Evolutionary conservation across 2,888 invertebrate genomes (phyloP).

Genomic region (Candidula unifasciata): DNA sequence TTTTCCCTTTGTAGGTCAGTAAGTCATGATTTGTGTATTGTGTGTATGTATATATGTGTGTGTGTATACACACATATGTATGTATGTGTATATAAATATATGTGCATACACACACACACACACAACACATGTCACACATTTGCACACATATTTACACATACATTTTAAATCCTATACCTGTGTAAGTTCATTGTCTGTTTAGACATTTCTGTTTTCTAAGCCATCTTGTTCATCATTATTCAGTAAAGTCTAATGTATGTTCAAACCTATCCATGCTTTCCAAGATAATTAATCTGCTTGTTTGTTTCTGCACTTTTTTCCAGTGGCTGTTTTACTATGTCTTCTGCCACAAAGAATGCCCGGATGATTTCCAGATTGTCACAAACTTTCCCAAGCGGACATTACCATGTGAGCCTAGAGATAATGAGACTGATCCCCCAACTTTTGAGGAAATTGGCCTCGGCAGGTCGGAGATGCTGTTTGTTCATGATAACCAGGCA

Average conservation of each 20-base stretch:
- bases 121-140: not conserved
- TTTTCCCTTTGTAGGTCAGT: too few species aligned
- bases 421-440: constrained; percentile 78
- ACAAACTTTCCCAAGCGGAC: constrained; percentile 95
- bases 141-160: not conserved
- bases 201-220: not conserved
- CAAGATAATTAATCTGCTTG: too few species aligned
- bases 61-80: not conserved
- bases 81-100: not conserved
- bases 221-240: too few species aligned
- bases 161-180: too few species aligned
- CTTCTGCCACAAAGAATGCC: constrained; percentile 95
- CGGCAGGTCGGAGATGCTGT: constrained; percentile 92
- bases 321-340: constrained; percentile 96
- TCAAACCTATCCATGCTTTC: too few species aligned
- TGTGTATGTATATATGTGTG: not conserved
- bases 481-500: constrained; percentile 94
- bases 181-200: too few species aligned
- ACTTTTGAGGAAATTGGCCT: constrained; percentile 89
- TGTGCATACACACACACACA: constrained; percentile 6
- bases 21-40: too few species aligned
- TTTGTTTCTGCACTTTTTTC: constrained; percentile 38
- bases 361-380: constrained; percentile 94
- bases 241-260: too few species aligned
- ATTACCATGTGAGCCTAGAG: constrained; percentile 83